phyloP scores from a whole-genome alignment of 1,140 invertebrate species.

The Solenopsis fugax region DNA sequence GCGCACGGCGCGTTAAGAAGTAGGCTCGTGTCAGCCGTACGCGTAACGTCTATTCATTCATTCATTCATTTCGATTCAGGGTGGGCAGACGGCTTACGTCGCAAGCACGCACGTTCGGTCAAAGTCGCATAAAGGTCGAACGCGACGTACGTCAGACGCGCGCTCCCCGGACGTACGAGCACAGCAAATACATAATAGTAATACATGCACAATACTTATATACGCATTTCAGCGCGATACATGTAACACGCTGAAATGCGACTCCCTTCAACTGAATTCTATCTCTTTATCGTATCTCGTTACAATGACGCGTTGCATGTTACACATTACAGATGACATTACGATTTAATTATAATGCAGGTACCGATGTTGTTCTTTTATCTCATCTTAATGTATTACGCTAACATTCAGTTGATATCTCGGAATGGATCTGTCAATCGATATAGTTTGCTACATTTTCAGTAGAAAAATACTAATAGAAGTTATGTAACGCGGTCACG shows the following conservation, averaged over 20 bases:
- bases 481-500: too few species aligned
- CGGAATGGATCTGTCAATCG: constrained; percentile 5
- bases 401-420: background rate
- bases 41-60: background rate
- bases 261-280: background rate
- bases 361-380: background rate
- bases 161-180: background rate
- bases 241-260: background rate
- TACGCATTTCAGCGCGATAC: background rate
- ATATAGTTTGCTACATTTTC: background rate
- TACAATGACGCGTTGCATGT: background rate
- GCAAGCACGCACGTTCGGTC: background rate
- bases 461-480: background rate
- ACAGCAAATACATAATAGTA: background rate
- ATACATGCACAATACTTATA: constrained; percentile 1
- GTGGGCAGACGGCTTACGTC: background rate
- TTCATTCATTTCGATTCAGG: background rate
- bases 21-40: background rate
- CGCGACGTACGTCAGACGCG: background rate
- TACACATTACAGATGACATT: constrained; percentile 7
- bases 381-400: background rate
- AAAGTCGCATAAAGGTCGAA: background rate
- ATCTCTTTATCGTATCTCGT: constrained; percentile 15
- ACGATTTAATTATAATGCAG: constrained; percentile 24
- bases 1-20: background rate